Conservation (phyloP, 2,797 vertebrate genomes). For the Acanthurus tractus region DNA sequence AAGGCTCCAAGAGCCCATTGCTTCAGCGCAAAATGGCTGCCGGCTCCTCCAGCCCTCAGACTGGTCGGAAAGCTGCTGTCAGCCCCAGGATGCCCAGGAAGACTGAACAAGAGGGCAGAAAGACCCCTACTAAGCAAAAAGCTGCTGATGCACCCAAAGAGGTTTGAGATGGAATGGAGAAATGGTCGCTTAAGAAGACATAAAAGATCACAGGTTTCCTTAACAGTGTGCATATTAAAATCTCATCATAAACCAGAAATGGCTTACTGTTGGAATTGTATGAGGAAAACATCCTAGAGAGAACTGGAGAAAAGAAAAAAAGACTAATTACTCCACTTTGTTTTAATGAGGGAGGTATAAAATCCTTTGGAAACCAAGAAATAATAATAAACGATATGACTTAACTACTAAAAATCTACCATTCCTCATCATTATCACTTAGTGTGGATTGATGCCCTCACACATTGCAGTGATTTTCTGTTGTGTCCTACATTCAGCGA, state of each 20-base stretch:
- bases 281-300: neutral
- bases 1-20: conserved; percentile 90
- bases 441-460: conserved; percentile 39
- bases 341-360: conserved; percentile 1
- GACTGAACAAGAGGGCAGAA: conserved; percentile 72
- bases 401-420: conserved; percentile 43
- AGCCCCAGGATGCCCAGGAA: conserved; percentile 85
- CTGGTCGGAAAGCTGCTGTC: conserved; percentile 81
- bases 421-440: conserved; percentile 67
- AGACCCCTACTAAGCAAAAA: conserved; percentile 63
- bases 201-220: conserved; percentile 11
- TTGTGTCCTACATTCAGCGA: conserved; percentile 23
- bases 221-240: conserved; percentile 3
- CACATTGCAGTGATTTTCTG: conserved; percentile 29
- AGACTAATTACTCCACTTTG: conserved; percentile 1
- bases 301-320: conserved; percentile 3
- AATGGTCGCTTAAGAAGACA: conserved; percentile 2
- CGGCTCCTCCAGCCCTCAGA: conserved; percentile 91
- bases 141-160: conserved; percentile 61
- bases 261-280: conserved; percentile 9
- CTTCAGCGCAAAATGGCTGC: conserved; percentile 85
- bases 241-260: conserved; percentile 7
- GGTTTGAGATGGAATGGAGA: conserved; percentile 61
- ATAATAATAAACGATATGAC: conserved; percentile 10
- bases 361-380: conserved; percentile 23